Evolutionary conservation across 1,140 invertebrate genomes (phyloP), one percentile per base, ranked within the genome.

Genomic region (Halictus rubicundus): DNA sequence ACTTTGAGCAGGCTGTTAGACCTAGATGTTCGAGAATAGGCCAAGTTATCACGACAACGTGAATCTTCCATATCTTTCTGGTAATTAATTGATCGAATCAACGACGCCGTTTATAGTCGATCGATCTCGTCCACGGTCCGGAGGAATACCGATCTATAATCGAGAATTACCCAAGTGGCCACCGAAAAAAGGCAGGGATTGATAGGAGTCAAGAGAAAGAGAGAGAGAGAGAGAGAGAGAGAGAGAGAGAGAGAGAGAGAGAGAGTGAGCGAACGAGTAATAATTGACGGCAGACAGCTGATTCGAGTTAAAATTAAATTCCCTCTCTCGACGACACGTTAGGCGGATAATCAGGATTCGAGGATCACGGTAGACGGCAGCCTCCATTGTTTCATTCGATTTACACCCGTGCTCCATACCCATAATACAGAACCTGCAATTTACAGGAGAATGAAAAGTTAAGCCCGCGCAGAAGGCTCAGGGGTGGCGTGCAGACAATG

Each of bases 371-470:
- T 82, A 89, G 88, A 90, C 80, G 86, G 78, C 85, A 88, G 86
- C 87, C 84, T 87, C 90, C 87, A 92, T 92, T 92, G 91, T 92
- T 92, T 91, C 90, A 91, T 91, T 91, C 90, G 90, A 92, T 91
- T 91, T 91, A 89, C 89, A 90, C 88, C 89, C 90, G 78, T 83
- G 78, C 87, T 90, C 87, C 83, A 87, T 88, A 87, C 75, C 84
- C 84, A 83, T 88, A 88, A 89, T 89, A 90, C 84, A 89, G 87
- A 91, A 89, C 88, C 90, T 91, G 91, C 90, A 91, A 91, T 92
- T 92, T 91, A 85, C 88, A 90, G 88, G 90, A 92, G 91, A 92
- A 92, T 92, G 90, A 92, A 91, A 92, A 92, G 91, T 92, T 92
- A 92, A 92, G 90, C 89, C 86, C 83, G 82, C 78, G 87, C 87